Base-by-base conservation (phyloP, 1,140 invertebrate genomes). In the Hypsibius dujardini region DNA sequence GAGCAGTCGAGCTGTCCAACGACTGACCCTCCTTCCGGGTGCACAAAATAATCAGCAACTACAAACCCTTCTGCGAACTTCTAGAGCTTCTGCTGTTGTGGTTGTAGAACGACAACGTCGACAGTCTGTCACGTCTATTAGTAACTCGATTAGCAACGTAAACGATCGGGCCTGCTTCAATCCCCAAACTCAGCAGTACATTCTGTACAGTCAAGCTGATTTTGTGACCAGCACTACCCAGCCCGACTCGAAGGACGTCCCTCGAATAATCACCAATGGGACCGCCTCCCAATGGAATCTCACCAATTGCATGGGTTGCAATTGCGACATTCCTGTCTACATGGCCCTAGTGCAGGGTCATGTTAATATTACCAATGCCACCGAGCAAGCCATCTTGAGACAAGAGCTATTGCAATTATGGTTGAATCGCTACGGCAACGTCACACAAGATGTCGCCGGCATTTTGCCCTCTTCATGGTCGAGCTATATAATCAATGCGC, bases 311-410 rank as follows among this genome's bases (percentile, higher is more conserved):
- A 42, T 42, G 12, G 42, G 45, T 42, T 67, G 62, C 42, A 45
- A 15, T 42, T 67, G 62, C 62, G 62, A 45, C 42, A 67, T 67
- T 42, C 62, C 62, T 12, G 62, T 45, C 42, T 67, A 67, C 42
- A 12, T 15, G 42, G 42, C 42, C 42, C 62, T 67, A 7, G 12
- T 67, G 12, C 12, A 42, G 45, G 62, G 62, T 42, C 12, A 42
- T 42, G 12, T 15, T 67, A 42, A 67, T 42, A 45, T 67, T 12
- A 67, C 12, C 62, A 67, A 45, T 3, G 42, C 12, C 50, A 56
- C n/a, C 50, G 50, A n/a, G 7, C 50, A n/a, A 56, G 50, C 50
- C 28, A 28, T 28, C 28, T n/a, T 56, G 50, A 12, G 7, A n/a
- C 50, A 56, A n/a, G n/a, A 7, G 50, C n/a, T 56, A n/a, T n/a